Evolutionary conservation across 92 coral and sea anemone species (phyloP).

Genomic region (Blastomussa wellsi): DNA sequence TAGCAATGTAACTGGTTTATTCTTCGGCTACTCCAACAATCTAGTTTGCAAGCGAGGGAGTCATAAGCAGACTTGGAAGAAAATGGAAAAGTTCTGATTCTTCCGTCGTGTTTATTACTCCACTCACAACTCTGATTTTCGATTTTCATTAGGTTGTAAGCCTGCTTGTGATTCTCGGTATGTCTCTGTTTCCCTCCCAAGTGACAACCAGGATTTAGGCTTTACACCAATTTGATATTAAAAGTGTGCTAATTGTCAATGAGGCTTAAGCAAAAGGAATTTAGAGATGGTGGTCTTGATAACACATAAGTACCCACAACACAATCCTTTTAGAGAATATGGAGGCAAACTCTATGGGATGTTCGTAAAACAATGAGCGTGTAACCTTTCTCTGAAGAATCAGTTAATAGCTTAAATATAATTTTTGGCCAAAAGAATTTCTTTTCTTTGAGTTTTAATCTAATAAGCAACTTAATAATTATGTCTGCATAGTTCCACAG

Average conservation of each 20-base stretch:
- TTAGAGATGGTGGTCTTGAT: neutral
- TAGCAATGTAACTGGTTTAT: too few species aligned
- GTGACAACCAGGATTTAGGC: too few species aligned
- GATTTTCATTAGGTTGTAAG: too few species aligned
- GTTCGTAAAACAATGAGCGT: neutral
- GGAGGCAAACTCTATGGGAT: neutral
- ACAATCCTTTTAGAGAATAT: neutral
- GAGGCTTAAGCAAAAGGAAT: conserved; percentile 1
- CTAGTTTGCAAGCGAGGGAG: too few species aligned
- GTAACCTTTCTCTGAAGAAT: neutral
- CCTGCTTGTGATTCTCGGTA: too few species aligned
- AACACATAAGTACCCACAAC: neutral
- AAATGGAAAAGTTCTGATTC: too few species aligned
- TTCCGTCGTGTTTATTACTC: too few species aligned
- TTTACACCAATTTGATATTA: neutral
- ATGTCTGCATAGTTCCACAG: conserved; percentile 33
- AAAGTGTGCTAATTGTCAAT: neutral
- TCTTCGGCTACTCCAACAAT: too few species aligned
- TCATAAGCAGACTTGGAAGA: too few species aligned
- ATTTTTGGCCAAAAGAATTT: conserved; percentile 23
- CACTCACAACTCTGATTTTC: too few species aligned
- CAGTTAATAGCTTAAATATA: neutral
- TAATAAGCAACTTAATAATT: conserved; percentile 40
- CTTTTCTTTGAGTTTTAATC: conserved; percentile 5
- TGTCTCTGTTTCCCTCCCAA: too few species aligned